Percentiles rank a stretch among this genome's conserved stretches.
These are phyloP conservation scores for Catharus ustulatus DNA, from an alignment of 2,797 vertebrate species.

Conservation along the genomic window DNA sequence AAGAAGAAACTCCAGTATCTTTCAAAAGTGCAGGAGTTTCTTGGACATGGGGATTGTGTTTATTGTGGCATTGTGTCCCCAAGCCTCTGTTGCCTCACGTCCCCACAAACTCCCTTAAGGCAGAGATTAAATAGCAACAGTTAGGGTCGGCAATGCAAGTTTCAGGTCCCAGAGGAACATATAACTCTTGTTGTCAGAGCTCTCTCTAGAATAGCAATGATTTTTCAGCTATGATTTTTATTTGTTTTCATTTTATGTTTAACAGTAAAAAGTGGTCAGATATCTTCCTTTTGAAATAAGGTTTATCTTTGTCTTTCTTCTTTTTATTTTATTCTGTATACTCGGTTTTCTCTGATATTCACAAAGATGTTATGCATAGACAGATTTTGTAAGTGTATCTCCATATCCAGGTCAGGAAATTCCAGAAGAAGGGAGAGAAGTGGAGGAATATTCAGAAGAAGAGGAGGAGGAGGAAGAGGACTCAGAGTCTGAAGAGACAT, in stretches of 20 bases:
- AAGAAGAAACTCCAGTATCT: background rate
- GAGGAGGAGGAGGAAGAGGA: conserved; percentile 84
- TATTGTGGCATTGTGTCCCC: background rate
- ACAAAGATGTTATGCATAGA: accelerated
- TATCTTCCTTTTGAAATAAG: background rate
- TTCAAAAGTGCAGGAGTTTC: background rate
- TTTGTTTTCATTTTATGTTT: background rate
- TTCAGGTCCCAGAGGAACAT: background rate
- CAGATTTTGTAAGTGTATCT: background rate
- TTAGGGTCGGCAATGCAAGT: background rate
- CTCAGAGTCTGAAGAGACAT: conserved; percentile 88
- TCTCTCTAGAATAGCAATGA: background rate
- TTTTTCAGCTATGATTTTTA: background rate
- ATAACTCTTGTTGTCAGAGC: background rate
- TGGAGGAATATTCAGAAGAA: conserved; percentile 80
- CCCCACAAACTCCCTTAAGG: background rate
- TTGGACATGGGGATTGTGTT: background rate
- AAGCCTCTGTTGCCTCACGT: accelerated
- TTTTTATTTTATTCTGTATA: background rate
- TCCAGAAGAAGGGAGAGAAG: conserved; percentile 91
- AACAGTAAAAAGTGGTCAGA: background rate
- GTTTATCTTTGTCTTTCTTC: background rate
- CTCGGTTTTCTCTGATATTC: background rate
- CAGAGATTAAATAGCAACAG: background rate
- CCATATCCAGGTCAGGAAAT: conserved; percentile 89